phyloP scores from a whole-genome alignment of 2,113 vertebrate species.

The Hyla sarda region DNA sequence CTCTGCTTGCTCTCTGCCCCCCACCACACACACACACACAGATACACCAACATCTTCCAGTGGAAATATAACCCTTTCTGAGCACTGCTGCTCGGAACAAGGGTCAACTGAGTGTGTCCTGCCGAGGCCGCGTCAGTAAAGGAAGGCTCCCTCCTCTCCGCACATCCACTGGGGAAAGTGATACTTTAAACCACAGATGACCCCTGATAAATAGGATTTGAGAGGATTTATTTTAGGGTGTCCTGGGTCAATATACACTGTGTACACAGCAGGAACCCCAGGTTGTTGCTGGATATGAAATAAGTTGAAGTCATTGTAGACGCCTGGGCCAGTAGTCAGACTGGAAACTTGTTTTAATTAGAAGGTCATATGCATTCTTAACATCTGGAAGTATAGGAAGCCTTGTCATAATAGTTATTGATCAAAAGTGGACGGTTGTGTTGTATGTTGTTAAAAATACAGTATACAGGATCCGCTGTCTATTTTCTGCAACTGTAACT shows the following conservation, averaged over 20 bases:
- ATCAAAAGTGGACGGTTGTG: not conserved
- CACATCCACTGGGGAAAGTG: slow-evolving; percentile 30
- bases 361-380: not conserved
- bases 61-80: slow-evolving; percentile 50
- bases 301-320: not conserved
- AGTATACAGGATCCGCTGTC: too few relatives aligned
- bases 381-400: not conserved
- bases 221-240: slow-evolving; percentile 47
- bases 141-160: slow-evolving; percentile 10
- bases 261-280: slow-evolving; percentile 23
- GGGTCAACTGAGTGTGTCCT: slow-evolving; percentile 28
- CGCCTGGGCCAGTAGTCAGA: not conserved
- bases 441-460: not conserved
- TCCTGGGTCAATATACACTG: slow-evolving; percentile 9
- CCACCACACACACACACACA: slow-evolving; percentile 50
- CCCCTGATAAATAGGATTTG: slow-evolving; percentile 38
- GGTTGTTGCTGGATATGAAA: not conserved
- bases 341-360: not conserved
- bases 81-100: not conserved
- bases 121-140: not conserved
- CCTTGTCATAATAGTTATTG: not conserved
- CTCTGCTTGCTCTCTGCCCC: slow-evolving; percentile 60
- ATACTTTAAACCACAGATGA: slow-evolving; percentile 47
- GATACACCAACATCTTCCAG: slow-evolving; percentile 22
- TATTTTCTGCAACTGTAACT: too few relatives aligned